Percentiles rank a stretch among this genome's conserved stretches.
These are phyloP conservation scores for Carettochelys insculpta DNA, from an alignment of 2,113 vertebrate species.

Conservation along the genomic window DNA sequence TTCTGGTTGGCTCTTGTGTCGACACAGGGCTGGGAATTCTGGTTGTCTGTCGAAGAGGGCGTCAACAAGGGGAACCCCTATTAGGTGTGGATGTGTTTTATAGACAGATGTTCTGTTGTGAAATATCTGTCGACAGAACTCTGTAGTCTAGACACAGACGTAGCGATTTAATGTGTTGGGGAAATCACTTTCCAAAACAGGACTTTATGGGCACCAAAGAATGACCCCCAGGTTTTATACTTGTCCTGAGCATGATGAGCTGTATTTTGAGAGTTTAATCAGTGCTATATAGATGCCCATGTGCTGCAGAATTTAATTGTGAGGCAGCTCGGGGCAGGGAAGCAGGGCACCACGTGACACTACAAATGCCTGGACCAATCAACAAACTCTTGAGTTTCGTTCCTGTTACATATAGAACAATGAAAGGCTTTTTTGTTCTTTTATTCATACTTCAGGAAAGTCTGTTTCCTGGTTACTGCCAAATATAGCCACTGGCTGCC, in stretches of 20 bases:
- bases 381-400: background rate
- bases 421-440: background rate
- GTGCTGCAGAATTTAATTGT: background rate
- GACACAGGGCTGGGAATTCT: no score
- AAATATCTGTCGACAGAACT: no score
- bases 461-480: background rate
- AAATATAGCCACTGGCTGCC: background rate
- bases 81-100: no score
- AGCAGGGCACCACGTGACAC: background rate
- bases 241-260: accelerated
- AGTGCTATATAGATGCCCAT: background rate
- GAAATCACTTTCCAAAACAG: background rate
- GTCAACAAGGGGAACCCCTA: no score
- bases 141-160: no score
- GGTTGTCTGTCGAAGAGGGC: no score
- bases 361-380: background rate
- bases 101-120: no score
- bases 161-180: background rate
- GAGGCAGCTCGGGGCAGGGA: background rate
- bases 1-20: no score
- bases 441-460: conserved; percentile 8
- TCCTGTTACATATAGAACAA: background rate
- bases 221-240: background rate
- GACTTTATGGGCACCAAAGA: background rate
- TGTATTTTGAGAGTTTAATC: background rate